Percentiles rank a stretch among this genome's conserved stretches.
These are phyloP conservation scores for Sebastes fasciatus DNA, from an alignment of 2,113 vertebrate genomes.

Conservation along the genomic window DNA sequence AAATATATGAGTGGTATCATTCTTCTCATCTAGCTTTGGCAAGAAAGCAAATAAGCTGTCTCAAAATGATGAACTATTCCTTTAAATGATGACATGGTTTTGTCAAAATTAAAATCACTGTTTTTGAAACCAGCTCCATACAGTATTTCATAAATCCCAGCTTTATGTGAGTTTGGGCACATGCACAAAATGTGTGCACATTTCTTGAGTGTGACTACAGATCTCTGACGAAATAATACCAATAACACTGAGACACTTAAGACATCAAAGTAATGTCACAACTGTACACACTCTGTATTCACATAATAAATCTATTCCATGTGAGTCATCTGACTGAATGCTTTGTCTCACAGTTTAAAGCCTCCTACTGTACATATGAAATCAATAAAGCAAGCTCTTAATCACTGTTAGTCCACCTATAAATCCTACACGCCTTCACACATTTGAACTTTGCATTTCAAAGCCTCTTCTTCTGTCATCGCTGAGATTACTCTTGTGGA, in stretches of 20 bases:
- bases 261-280: background rate
- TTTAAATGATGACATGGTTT: background rate
- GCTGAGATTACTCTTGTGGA: slow-evolving; percentile 12
- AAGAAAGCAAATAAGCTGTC: background rate
- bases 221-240: background rate
- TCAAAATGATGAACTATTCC: background rate
- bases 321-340: slow-evolving; percentile 11
- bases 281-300: background rate
- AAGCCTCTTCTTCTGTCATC: slow-evolving; percentile 29
- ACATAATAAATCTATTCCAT: slow-evolving; percentile 7
- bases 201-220: background rate
- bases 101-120: background rate
- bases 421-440: slow-evolving; percentile 23
- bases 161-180: background rate
- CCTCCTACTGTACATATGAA: slow-evolving; percentile 40
- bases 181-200: background rate
- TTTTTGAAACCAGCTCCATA: background rate
- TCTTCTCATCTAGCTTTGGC: background rate
- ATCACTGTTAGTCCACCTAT: slow-evolving; percentile 14
- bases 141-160: background rate
- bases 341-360: slow-evolving; percentile 26
- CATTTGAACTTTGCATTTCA: slow-evolving; percentile 25
- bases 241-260: background rate
- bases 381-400: slow-evolving; percentile 25
- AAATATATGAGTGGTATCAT: background rate